Percentiles rank a stretch among this genome's conserved stretches.
phyloP scores from a whole-genome alignment of 2,888 invertebrate genomes.

The Tipula helvola region DNA sequence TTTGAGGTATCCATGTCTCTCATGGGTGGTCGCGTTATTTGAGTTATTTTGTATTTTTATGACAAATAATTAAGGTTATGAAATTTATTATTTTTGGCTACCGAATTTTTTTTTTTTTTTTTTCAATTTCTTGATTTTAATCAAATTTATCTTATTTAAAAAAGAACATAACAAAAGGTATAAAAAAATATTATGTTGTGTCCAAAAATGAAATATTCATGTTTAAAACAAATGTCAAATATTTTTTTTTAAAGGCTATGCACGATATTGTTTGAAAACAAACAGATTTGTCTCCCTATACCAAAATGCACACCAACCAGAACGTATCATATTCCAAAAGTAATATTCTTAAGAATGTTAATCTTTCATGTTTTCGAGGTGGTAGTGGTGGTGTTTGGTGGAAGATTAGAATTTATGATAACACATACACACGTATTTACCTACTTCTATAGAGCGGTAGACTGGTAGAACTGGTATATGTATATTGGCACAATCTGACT shows the following conservation, averaged over 20 bases:
- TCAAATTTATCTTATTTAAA: neutral
- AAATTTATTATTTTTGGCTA: conserved; percentile 4
- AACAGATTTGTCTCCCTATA: neutral
- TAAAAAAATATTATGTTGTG: neutral
- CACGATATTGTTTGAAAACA: neutral
- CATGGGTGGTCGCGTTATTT: neutral
- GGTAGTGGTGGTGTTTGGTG: neutral
- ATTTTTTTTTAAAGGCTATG: neutral
- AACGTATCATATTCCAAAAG: neutral
- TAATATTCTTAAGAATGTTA: neutral
- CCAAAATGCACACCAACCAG: neutral
- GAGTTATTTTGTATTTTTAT: neutral
- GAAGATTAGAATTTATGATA: neutral
- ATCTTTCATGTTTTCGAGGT: neutral
- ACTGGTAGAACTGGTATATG: neutral
- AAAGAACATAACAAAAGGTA: neutral
- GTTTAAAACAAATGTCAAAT: neutral
- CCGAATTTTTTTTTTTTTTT: neutral
- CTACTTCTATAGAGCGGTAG: neutral
- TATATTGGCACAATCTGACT: neutral
- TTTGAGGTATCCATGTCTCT: neutral
- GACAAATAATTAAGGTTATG: conserved; percentile 4
- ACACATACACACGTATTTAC: neutral
- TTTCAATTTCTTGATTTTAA: conserved; percentile 4
- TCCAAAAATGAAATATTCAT: neutral